Evolutionary conservation across 2,113 vertebrate genomes (phyloP).

Genomic region (Anarrhichthys ocellatus): DNA sequence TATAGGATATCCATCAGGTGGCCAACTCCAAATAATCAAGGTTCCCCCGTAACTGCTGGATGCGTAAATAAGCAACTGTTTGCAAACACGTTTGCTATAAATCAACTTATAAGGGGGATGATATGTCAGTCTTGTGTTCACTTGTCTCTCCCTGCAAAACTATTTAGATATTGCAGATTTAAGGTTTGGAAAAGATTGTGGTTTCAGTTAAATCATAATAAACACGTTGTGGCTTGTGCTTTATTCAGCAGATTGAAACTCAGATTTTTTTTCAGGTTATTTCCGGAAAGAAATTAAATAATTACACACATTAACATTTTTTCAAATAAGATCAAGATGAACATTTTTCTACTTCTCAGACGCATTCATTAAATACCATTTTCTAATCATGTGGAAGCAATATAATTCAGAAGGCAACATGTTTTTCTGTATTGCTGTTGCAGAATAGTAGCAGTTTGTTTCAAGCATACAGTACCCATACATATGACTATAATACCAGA

Average conservation of each 20-base stretch:
- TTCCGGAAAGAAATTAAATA: background rate
- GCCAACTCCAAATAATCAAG: background rate
- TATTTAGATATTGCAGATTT: background rate
- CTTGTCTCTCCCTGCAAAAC: background rate
- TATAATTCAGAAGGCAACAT: background rate
- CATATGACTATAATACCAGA: background rate
- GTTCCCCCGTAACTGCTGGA: background rate
- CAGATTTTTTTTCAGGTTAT: background rate
- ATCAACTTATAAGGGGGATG: background rate
- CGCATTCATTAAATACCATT: background rate
- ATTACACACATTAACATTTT: background rate
- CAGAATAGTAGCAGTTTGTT: background rate
- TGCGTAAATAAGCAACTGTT: background rate
- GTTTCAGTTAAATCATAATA: background rate
- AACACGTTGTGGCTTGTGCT: background rate
- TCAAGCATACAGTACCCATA: too few relatives aligned
- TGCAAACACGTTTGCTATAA: background rate
- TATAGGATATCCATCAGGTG: background rate
- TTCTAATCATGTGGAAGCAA: background rate
- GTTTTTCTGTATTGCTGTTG: background rate
- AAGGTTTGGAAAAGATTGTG: background rate
- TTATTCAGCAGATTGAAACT: background rate
- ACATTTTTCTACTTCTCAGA: background rate
- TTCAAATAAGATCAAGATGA: background rate
- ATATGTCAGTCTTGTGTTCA: background rate